phyloP scores from a whole-genome alignment of 2,113 vertebrate genomes.

The Paradoxurus hermaphroditus region DNA sequence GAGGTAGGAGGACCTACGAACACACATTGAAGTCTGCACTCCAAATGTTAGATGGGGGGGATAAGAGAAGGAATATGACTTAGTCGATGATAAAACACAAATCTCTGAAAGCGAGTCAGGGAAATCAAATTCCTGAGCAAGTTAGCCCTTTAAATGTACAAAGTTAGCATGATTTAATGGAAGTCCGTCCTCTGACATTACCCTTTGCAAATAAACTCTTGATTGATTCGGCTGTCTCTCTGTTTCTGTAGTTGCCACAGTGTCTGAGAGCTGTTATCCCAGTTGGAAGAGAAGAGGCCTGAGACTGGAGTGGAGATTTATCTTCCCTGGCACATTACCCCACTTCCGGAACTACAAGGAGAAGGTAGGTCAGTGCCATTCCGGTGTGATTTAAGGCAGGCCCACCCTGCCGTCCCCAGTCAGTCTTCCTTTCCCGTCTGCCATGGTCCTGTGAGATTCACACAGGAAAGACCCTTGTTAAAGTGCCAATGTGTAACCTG shows the following conservation, averaged over 20 bases:
- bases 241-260: slow-evolving; percentile 52
- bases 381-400: slow-evolving; percentile 45
- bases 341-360: slow-evolving; percentile 20
- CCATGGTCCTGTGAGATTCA: slow-evolving; percentile 57
- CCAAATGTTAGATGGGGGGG: not conserved
- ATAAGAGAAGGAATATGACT: not conserved
- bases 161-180: slow-evolving; percentile 44
- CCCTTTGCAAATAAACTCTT: slow-evolving; percentile 67
- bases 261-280: slow-evolving; percentile 54
- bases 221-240: slow-evolving; percentile 36
- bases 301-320: slow-evolving; percentile 43
- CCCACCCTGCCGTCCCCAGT: slow-evolving; percentile 19
- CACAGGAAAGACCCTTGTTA: slow-evolving; percentile 62
- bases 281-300: not conserved
- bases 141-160: slow-evolving; percentile 31
- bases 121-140: slow-evolving; percentile 41
- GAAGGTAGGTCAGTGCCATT: slow-evolving; percentile 34
- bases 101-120: not conserved
- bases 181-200: slow-evolving; percentile 53
- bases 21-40: slow-evolving; percentile 8
- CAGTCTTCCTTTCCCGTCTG: slow-evolving; percentile 29
- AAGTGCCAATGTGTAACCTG: slow-evolving; percentile 48
- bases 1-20: not conserved
- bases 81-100: slow-evolving; percentile 38
- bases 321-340: slow-evolving; percentile 28